Evolutionary conservation across 2,797 vertebrate species (phyloP), one percentile per base, ranked within the genome.

Genomic region (Fringilla coelebs): DNA sequence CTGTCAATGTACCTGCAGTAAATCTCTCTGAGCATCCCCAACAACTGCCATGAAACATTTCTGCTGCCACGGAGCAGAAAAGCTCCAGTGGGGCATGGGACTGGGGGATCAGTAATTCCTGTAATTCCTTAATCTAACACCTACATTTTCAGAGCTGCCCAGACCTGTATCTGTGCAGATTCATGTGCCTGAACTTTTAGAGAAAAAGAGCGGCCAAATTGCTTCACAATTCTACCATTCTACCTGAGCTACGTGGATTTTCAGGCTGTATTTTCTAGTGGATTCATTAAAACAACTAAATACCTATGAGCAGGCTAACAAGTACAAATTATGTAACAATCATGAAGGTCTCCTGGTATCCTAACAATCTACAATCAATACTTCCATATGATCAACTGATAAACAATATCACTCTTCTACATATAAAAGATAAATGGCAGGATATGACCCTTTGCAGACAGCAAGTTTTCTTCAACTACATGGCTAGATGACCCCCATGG

Each of bases 281-380:
- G 73, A 82, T 94, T 88, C 90, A 57, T 88, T 85, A 58, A 94
- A 92, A 75, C 9, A 80, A 34, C 67, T 82, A 85, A 71, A 90
- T 29, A 61, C 7, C 12, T 70, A 72, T 29, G 29, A 72, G 9
- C 14, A 36, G 21, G 29, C 21, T 89, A 95, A 58, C 15, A 55
- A 43, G 40, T 29, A 41, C 65, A 34, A 58, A 54, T 68, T 73
- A 38, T 63, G 46, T 54, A 85, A 52, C 0, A 3, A 13, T 6
- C 10, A 48, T 83, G 88, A 87, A 83, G 43, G 40, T 55, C 7
- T 66, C 25, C 73, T 58, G 29, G 66, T 72, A 46, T 25, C 18
- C 65, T 66, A 72, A 24, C 10, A 54, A 80, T 48, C 17, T 43
- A 41, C n/a, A 80, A 32, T 78, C 62, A 71, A 29, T 74, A 58